phyloP scores from a whole-genome alignment of 2,797 vertebrate species.

The Danio albolineatus region DNA sequence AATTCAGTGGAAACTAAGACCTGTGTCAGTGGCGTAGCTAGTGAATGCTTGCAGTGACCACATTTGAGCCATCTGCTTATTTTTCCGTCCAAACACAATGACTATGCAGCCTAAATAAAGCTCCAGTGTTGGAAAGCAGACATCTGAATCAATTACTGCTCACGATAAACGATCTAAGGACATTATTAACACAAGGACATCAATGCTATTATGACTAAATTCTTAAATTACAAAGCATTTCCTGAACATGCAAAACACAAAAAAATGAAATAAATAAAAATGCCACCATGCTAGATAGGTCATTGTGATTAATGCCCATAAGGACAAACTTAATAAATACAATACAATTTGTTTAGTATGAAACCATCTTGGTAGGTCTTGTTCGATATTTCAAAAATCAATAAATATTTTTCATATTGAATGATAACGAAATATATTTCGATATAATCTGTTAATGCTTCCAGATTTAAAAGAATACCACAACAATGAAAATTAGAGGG shows the following conservation, averaged over 20 bases:
- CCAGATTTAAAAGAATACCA: no score
- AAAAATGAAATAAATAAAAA: not conserved
- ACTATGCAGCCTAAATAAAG: conserved; percentile 17
- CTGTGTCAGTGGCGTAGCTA: conserved; percentile 17
- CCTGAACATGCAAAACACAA: not conserved
- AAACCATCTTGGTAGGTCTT: no score
- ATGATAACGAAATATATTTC: no score
- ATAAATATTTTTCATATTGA: no score
- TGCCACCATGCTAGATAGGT: not conserved
- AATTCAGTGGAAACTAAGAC: conserved; percentile 34
- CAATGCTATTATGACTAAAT: not conserved
- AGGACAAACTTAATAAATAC: no score
- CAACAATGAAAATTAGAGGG: no score
- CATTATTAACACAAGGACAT: conserved; percentile 1
- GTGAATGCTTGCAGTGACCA: conserved; percentile 46
- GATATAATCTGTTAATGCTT: no score
- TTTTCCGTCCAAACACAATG: conserved; percentile 29
- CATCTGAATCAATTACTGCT: not conserved
- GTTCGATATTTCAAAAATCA: no score
- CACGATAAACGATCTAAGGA: not conserved
- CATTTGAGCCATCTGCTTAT: conserved; percentile 48
- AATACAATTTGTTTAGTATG: no score
- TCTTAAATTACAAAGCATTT: not conserved
- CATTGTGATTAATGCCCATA: no score
- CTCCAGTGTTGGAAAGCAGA: not conserved